Conservation (phyloP, 2,113 vertebrate species). For the Phyllostomus hastatus region DNA sequence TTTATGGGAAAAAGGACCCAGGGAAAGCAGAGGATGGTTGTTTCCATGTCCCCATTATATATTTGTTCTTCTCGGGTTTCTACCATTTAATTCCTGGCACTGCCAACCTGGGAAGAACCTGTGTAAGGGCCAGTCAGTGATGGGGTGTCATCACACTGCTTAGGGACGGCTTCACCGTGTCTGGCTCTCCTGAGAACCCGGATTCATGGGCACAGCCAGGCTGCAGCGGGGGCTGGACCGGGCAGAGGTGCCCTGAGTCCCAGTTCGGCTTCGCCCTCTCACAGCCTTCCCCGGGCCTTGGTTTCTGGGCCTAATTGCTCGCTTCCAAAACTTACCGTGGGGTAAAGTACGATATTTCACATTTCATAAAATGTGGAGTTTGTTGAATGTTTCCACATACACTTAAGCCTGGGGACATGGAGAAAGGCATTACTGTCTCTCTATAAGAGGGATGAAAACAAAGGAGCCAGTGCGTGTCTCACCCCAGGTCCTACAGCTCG, state of each 20-base stretch:
- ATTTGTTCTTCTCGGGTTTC: not conserved
- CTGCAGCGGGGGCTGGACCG: not conserved
- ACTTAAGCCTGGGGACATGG: not conserved
- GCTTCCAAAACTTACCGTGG: not conserved
- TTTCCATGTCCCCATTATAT: not conserved
- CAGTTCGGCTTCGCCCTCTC: not conserved
- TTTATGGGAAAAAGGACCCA: not conserved
- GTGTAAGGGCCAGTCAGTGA: not conserved
- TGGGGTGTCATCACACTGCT: not conserved
- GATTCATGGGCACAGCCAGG: not conserved
- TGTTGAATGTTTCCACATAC: not conserved
- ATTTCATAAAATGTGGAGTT: not conserved
- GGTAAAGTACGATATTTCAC: not conserved
- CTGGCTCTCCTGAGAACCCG: not conserved
- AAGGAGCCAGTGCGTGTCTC: not conserved
- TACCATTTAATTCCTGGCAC: not conserved
- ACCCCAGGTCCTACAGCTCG: not conserved
- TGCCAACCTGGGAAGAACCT: not conserved
- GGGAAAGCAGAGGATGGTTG: not conserved
- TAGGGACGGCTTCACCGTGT: not conserved
- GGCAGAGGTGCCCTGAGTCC: not conserved
- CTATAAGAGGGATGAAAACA: not conserved
- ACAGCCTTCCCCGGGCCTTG: not conserved
- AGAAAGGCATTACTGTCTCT: not conserved
- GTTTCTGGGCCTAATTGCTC: not conserved